phyloP scores from a whole-genome alignment of 2,797 vertebrate species.

The Nasua narica region DNA sequence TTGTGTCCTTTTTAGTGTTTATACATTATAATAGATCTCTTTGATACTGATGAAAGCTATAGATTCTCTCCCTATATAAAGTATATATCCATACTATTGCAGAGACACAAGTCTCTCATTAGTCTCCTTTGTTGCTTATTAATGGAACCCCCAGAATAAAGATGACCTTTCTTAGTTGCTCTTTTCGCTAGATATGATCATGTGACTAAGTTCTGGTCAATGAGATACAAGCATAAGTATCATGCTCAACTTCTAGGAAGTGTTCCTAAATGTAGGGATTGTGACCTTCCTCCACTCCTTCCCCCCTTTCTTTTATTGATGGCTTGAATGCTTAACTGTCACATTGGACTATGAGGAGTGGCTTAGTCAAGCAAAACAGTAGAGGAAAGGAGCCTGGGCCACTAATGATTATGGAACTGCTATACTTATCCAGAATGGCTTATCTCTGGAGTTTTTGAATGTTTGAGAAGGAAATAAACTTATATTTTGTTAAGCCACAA shows the following conservation, averaged over 20 bases:
- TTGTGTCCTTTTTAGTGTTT: neutral
- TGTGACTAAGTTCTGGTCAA: neutral
- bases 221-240: neutral
- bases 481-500: neutral
- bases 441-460: neutral
- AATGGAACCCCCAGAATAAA: neutral
- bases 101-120: neutral
- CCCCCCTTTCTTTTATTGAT: neutral
- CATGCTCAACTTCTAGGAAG: neutral
- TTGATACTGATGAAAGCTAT: conserved; percentile 29
- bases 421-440: neutral
- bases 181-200: neutral
- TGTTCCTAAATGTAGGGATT: neutral
- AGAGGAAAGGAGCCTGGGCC: neutral
- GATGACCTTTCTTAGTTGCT: neutral
- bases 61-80: neutral
- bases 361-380: neutral
- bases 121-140: neutral
- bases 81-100: neutral
- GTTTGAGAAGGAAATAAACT: neutral
- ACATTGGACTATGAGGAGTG: neutral
- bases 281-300: neutral
- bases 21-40: neutral
- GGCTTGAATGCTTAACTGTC: neutral
- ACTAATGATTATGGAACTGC: neutral